Conservation (phyloP, 2,888 invertebrate species). For the Cosmorhoe ocellata region DNA sequence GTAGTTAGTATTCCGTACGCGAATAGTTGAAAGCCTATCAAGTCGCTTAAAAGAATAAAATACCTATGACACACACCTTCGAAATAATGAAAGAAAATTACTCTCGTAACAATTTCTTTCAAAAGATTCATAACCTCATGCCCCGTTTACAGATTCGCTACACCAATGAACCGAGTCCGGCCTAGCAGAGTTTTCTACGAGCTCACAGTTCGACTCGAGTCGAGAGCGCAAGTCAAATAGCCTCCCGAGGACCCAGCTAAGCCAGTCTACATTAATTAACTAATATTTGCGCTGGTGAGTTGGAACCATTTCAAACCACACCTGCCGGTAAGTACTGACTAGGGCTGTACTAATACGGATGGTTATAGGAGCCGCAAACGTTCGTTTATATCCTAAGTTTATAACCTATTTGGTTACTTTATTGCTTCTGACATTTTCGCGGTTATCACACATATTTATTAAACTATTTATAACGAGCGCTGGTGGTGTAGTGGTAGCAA, state of each 20-base stretch:
- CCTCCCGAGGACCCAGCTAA: conserved; percentile 27
- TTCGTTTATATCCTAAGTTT: background rate
- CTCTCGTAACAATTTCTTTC: background rate
- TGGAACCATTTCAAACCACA: conserved; percentile 71
- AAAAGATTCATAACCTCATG: background rate
- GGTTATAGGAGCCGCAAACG: conserved; percentile 20
- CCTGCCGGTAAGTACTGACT: conserved; percentile 61
- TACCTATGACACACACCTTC: no score
- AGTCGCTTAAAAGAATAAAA: no score
- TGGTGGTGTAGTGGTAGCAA: no score
- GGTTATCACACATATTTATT: no score
- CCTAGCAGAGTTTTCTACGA: conserved; percentile 8
- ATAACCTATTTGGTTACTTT: no score
- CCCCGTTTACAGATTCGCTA: conserved; percentile 1
- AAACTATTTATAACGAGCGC: no score
- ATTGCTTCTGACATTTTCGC: no score
- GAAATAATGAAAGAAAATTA: no score
- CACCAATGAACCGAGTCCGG: conserved; percentile 4
- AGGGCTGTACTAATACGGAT: conserved; percentile 52
- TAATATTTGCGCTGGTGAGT: conserved; percentile 75
- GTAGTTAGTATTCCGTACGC: no score
- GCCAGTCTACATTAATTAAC: conserved; percentile 77
- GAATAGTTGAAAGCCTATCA: no score
- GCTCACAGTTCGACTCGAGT: conserved; percentile 32
- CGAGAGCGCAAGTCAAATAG: conserved; percentile 43